Conservation (phyloP, 2,888 invertebrate genomes). For the Lamellibrachia columna region DNA sequence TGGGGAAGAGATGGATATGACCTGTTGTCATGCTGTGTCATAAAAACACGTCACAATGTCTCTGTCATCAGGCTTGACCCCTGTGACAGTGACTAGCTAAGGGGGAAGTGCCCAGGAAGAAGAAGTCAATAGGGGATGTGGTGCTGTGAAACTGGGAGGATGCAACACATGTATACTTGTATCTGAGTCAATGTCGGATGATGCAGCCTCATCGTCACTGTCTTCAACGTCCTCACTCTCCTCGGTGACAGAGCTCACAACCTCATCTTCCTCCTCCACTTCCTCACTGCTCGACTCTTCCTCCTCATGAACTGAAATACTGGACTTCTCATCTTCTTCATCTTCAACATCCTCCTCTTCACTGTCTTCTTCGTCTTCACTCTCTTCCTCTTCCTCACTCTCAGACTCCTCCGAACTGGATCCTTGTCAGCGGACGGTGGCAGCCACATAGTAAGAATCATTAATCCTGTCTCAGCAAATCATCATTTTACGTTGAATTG, state of each 20-base stretch:
- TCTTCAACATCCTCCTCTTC: not conserved
- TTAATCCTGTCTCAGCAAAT: not conserved
- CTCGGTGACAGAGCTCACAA: constrained; percentile 5
- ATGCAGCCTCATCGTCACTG: not conserved
- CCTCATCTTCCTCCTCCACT: not conserved
- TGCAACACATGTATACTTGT: not conserved
- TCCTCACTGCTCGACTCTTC: not conserved
- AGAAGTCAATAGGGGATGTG: not conserved
- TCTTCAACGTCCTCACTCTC: not conserved
- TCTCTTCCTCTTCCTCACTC: constrained; percentile 17
- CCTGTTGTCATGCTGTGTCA: not conserved
- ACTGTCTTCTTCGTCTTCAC: not conserved
- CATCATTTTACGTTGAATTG: not conserved
- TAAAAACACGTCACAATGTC: not conserved
- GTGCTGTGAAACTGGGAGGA: not conserved
- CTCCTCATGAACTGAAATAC: not conserved
- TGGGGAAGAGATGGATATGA: not conserved
- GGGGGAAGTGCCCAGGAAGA: not conserved
- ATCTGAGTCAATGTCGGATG: constrained; percentile 8
- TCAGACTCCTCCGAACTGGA: constrained; percentile 6
- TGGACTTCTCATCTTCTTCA: constrained; percentile 3
- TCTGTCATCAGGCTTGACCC: not conserved
- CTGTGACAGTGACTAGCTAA: too few species aligned
- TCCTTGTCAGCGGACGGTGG: not conserved
- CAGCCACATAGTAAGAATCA: not conserved